Evolutionary conservation across 2,797 vertebrate species (phyloP).

Genomic region (Diglossa cyanea): DNA sequence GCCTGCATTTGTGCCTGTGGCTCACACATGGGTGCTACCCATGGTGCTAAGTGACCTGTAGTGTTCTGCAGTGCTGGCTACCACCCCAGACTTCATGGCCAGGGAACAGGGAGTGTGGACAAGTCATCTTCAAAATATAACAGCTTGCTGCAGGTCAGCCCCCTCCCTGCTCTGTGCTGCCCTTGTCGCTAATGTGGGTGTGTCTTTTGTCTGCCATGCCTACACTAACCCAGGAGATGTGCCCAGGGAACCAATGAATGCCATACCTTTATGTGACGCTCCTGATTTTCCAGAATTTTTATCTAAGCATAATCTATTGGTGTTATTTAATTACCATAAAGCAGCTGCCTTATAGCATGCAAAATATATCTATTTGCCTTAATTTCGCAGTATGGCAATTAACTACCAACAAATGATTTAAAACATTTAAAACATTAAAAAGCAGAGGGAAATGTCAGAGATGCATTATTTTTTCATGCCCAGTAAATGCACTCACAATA

Average conservation of each 20-base stretch:
- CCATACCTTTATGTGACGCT: neutral
- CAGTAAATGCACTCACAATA: neutral
- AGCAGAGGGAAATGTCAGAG: conserved; percentile 1
- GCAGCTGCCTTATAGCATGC: neutral
- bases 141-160: neutral
- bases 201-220: neutral
- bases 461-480: neutral
- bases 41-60: rapidly evolving
- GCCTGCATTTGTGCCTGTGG: neutral
- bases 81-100: neutral
- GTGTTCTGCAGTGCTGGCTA: neutral
- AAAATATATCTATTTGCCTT: conserved; percentile 21
- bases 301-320: neutral
- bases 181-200: rapidly evolving
- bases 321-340: conserved; percentile 22
- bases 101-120: neutral
- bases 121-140: neutral
- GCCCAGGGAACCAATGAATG: neutral
- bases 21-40: neutral
- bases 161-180: neutral
- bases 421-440: neutral
- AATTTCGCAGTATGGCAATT: conserved; percentile 22
- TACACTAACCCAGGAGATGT: neutral
- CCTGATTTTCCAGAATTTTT: neutral
- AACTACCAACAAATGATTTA: neutral